Evolutionary conservation across 2,888 invertebrate genomes (phyloP).

Genomic region (Chaetogeoica ovagalla): DNA sequence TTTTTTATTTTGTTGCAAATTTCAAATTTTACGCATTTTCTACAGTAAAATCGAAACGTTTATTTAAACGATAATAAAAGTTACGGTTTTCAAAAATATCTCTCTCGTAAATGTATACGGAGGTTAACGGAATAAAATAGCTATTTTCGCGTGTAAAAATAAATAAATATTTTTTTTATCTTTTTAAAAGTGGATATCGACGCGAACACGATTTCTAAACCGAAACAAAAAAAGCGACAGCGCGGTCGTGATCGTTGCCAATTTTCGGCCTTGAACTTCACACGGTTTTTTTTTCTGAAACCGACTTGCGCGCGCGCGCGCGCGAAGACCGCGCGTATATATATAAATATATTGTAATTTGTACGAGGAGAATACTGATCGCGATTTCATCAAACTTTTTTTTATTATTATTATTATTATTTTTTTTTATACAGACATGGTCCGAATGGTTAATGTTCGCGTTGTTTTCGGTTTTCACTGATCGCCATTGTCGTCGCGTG

Average conservation of each 20-base stretch:
- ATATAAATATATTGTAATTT: background rate
- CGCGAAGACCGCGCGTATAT: background rate
- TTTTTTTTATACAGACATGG: background rate
- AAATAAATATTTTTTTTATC: no score
- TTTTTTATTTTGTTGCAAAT: no score
- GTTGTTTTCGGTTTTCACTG: constrained; percentile 44
- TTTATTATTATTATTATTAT: background rate
- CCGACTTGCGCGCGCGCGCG: background rate
- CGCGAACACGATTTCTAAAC: constrained; percentile 15
- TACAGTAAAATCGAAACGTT: no score
- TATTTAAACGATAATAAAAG: no score
- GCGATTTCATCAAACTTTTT: constrained; percentile 30
- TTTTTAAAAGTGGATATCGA: background rate
- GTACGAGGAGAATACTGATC: background rate
- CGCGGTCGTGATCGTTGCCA: background rate
- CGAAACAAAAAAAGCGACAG: no score
- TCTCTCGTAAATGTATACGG: no score
- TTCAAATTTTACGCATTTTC: no score
- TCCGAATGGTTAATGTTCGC: constrained; percentile 48
- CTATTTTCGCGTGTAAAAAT: no score
- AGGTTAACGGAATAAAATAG: no score
- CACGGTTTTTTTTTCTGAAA: background rate
- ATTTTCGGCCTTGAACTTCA: constrained; percentile 40
- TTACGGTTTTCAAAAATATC: no score
- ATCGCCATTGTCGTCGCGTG: background rate